phyloP scores from a whole-genome alignment of 2,888 invertebrate species.

The Lasioglossum leucozonium region DNA sequence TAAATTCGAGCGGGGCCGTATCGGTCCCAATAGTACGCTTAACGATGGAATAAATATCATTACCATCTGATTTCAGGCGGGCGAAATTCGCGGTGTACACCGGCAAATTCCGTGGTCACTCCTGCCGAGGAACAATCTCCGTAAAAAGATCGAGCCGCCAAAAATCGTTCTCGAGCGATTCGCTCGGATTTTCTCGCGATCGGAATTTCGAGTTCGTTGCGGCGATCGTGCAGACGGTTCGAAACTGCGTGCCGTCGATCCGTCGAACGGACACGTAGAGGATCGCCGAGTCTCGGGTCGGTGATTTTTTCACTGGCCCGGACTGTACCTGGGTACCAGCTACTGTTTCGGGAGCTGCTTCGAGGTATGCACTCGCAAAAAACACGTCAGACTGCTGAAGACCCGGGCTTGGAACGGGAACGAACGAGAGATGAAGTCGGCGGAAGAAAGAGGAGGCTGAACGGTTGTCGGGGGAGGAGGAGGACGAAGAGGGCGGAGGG shows the following conservation, averaged over 20 bases:
- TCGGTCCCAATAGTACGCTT: background rate
- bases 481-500: constrained; percentile 26
- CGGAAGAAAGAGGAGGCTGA: constrained; percentile 53
- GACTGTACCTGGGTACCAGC: constrained; percentile 83
- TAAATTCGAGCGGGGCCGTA: background rate
- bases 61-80: background rate
- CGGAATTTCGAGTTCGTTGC: background rate
- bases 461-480: constrained; percentile 26
- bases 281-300: constrained; percentile 36
- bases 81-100: background rate
- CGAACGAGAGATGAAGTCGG: constrained; percentile 60
- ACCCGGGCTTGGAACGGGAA: constrained; percentile 72
- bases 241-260: constrained; percentile 23
- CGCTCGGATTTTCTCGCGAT: background rate
- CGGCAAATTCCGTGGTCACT: background rate
- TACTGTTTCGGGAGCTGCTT: constrained; percentile 85
- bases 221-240: background rate
- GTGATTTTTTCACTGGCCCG: constrained; percentile 80
- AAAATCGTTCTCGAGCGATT: background rate
- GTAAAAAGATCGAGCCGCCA: background rate
- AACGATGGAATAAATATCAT: background rate
- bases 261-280: constrained; percentile 37
- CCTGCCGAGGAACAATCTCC: background rate
- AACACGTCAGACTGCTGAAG: constrained; percentile 84
- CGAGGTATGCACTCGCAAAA: constrained; percentile 84